Evolutionary conservation across 2,113 vertebrate genomes (phyloP), one percentile per base, ranked within the genome.

Genomic region (Tylochromis polylepis): DNA sequence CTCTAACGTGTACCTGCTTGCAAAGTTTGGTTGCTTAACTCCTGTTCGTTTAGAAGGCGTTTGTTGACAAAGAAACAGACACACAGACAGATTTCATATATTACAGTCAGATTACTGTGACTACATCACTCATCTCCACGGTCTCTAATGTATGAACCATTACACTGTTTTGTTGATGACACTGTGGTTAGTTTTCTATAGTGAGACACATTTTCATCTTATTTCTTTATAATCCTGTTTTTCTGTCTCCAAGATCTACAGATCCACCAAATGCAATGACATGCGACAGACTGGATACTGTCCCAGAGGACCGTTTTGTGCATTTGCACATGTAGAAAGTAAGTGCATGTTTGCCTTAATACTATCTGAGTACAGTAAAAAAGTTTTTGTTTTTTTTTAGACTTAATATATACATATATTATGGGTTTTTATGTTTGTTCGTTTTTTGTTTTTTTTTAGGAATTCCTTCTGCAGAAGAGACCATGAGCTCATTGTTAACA

Each of bases 261-360:
- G 98, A 89, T 98, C 98, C 18, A 98, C 97, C 53, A 98, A 97
- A 95, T 99, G 98, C 96, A 98, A 98, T 46, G 98, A 99, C 84
- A 98, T 98, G 97, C 96, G 97, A 38, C 98, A 99, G 84, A 98
- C 97, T 16, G 97, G 97, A 79, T 97, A 97, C 89, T 98, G 98
- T 91, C 98, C 98, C 8, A 95, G 98, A 38, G 98, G 98, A 49
- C 98, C 98, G 0, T 98, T 99, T 89, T 99, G 98, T 95, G 98
- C 98, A 0, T 99, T 99, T 80, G 98, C 98, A 79, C 98, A 99
- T 8, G 95, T 97, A 72, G 97, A 98, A 94, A 96, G 98, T 99
- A 96, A 97, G 97, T 94, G 2, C 91, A 78, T 4, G 20, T 79
- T 77, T 78, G 49, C 43, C 43, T 31, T 36, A 31, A 53, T 77